A percentile compares a stretch with the other conserved stretches of the same genome.
Evolutionary conservation across 2,113 vertebrate genomes (phyloP).

Genomic region (Myrmophylax atrothorax): DNA sequence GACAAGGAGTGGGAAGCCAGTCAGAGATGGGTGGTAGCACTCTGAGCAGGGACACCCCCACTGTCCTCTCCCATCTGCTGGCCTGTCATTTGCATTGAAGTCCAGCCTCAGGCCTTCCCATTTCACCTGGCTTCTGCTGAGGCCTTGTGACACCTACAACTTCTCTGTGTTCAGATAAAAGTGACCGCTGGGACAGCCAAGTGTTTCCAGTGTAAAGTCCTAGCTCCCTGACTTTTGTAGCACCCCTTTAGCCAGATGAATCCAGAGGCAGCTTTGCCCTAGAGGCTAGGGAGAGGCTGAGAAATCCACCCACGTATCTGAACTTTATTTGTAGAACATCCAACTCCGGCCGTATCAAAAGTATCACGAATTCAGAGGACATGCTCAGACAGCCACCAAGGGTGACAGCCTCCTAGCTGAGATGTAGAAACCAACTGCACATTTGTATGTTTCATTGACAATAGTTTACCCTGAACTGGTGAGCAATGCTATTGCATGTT

Average conservation of each 20-base stretch:
- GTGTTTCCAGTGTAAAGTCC: not conserved
- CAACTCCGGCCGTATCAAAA: fast-evolving
- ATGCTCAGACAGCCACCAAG: conserved; percentile 26
- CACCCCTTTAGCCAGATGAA: not conserved
- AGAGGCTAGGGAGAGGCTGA: conserved; percentile 22
- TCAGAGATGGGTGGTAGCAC: not conserved
- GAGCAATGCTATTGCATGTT: not conserved
- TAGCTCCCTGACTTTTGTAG: not conserved
- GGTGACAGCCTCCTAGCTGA: not conserved
- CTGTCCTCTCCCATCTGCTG: not conserved
- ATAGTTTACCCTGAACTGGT: not conserved
- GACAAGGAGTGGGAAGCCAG: not conserved
- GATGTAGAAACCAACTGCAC: not conserved
- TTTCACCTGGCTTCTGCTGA: not conserved
- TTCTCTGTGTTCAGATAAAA: not conserved
- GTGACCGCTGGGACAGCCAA: not conserved
- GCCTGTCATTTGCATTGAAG: not conserved
- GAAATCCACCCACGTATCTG: conserved; percentile 25
- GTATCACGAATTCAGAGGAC: not conserved
- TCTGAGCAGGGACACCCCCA: not conserved
- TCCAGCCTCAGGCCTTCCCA: not conserved
- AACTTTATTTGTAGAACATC: not conserved
- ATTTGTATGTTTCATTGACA: not conserved
- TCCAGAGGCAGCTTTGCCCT: not conserved
- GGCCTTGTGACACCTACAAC: not conserved